These are phyloP conservation scores for Fregata magnificens DNA, from an alignment of 2,113 vertebrate genomes.

Conservation along the genomic window DNA sequence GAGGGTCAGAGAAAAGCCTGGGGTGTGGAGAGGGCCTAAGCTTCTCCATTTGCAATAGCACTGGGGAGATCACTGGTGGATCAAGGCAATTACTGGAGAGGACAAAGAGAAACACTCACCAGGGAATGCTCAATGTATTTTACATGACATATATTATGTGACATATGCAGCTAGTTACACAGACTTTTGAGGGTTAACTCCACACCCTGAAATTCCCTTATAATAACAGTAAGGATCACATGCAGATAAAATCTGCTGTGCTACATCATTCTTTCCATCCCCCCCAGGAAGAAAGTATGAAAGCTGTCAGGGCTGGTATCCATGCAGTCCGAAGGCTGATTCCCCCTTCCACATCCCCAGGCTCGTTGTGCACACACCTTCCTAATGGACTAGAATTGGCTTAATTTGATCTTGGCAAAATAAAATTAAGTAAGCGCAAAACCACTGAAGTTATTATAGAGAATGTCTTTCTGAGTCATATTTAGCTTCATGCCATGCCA, in stretches of 20 bases:
- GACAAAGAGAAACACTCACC: not conserved
- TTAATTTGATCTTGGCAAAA: conserved; percentile 41
- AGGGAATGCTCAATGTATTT: not conserved
- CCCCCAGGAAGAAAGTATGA: not conserved
- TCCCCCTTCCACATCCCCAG: not conserved
- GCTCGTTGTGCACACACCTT: not conserved
- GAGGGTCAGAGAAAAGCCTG: not conserved
- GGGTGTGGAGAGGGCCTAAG: not conserved
- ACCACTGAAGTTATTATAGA: not conserved
- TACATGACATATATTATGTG: accelerated
- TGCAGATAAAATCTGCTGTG: not conserved
- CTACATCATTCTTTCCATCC: conserved; percentile 49
- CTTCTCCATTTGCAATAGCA: not conserved
- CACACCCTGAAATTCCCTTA: conserved; percentile 41
- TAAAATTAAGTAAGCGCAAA: conserved; percentile 1
- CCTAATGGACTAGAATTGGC: not conserved
- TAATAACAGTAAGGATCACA: not conserved
- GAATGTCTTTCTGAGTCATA: conserved; percentile 4
- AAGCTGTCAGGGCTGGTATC: not conserved
- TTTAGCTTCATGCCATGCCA: conserved; percentile 5
- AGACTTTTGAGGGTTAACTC: conserved; percentile 30
- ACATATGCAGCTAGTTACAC: not conserved
- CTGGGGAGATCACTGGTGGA: not conserved
- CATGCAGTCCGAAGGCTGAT: not conserved
- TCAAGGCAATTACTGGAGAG: not conserved